A percentile compares a stretch with the other conserved stretches of the same genome.
Evolutionary conservation across 2,113 vertebrate species (phyloP).

Genomic region (Panthera leo): DNA sequence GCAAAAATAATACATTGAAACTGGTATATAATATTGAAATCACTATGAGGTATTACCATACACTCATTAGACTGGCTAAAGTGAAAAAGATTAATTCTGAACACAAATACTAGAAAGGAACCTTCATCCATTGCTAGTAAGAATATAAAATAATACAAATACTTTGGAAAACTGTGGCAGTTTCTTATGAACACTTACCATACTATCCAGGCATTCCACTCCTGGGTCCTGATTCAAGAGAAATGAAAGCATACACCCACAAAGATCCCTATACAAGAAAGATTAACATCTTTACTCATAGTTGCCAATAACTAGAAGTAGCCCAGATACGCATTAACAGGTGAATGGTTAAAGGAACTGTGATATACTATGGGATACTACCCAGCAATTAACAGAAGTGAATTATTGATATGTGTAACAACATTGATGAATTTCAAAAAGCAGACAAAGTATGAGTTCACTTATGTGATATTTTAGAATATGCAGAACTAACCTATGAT

Average conservation of each 20-base stretch:
- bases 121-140: neutral
- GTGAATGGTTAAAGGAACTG: neutral
- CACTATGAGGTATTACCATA: neutral
- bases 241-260: neutral
- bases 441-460: neutral
- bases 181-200: neutral
- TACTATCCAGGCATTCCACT: neutral
- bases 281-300: neutral
- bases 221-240: conserved; percentile 2
- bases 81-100: neutral
- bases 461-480: neutral
- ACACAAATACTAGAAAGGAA: neutral
- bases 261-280: neutral
- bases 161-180: neutral
- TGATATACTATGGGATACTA: neutral
- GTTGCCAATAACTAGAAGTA: neutral
- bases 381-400: neutral
- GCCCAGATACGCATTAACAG: neutral
- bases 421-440: conserved; percentile 16
- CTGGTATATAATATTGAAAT: neutral
- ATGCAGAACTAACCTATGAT: neutral
- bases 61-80: neutral
- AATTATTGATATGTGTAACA: neutral
- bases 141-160: neutral
- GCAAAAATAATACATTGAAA: conserved; percentile 28